Evolutionary conservation across 2,888 invertebrate species (phyloP), one percentile per base, ranked within the genome.

Genomic region (Drosophila niveifrons): DNA sequence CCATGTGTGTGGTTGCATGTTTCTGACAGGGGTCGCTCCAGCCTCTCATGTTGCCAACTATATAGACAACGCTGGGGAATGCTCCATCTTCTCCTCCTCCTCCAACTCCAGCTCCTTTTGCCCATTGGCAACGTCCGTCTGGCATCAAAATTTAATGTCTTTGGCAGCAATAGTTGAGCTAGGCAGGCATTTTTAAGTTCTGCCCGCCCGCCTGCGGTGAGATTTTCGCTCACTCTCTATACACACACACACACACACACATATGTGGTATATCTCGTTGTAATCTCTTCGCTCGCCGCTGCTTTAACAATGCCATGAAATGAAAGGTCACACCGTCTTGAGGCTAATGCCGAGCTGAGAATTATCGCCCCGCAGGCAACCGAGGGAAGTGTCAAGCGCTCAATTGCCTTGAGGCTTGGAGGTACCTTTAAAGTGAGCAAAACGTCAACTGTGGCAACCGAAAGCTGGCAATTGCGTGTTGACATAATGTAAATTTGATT

Each of bases 401-500:
- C 55, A 66, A 72, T 63, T 66, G 55, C 17, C 51, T 3, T 11
- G 31, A 15, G 31, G 13, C n/a, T 31, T 55, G 18, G 23, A 23
- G 23, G 23, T 4, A 23, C 23, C 62, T 63, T 58, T 52, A 56
- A 69, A 65, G 48, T 41, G 36, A 13, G 28, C n/a, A 39, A 44
- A 7, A 39, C 31, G 10, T 10, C 31, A 31, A 11, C 36, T n/a
- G 23, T 51, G 34, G 43, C 13, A 41, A 11, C 36, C n/a, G 13
- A 4, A n/a, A 39, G 36, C 39, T 41, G 39, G 13, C 39, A 41
- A 41, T 9, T 57, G 34, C 50, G 77, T 83, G 82, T 82, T 85
- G 83, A 82, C 80, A 78, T 76, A 78, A 82, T 78, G 75, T 68
- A 75, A 73, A 87, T 78, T 81, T 84, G 77, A 86, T 88, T 84